phyloP scores from a whole-genome alignment of 2,888 invertebrate species.

The Allygus modestus region DNA sequence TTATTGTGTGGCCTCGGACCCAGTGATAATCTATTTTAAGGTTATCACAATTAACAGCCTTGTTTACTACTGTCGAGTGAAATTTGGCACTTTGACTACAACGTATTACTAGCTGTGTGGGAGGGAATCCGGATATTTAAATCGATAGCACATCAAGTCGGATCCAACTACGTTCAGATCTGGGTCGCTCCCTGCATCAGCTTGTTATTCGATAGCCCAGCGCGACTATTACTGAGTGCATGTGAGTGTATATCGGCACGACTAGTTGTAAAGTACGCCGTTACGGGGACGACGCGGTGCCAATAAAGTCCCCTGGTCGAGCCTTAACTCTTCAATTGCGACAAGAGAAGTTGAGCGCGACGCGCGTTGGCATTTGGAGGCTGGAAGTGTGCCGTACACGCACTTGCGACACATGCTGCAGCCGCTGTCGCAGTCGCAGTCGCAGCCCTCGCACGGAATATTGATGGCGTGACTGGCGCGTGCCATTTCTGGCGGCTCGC shows the following conservation, averaged over 20 bases:
- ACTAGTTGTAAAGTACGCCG: background rate
- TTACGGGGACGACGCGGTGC: no score
- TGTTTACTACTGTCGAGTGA: background rate
- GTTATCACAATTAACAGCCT: background rate
- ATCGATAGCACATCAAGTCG: no score
- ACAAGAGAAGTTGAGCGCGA: background rate
- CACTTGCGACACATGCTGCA: background rate
- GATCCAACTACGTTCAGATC: no score
- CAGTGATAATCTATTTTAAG: no score
- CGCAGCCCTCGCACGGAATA: no score
- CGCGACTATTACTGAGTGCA: background rate
- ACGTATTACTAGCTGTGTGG: no score
- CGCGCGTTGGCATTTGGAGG: background rate
- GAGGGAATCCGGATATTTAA: no score
- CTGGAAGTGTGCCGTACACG: background rate
- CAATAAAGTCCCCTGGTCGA: background rate
- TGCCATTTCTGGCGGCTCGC: constrained; percentile 37
- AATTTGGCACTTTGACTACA: no score
- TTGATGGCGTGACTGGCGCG: constrained; percentile 47
- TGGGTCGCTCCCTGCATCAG: no score
- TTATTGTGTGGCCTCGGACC: no score
- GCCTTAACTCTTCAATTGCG: no score
- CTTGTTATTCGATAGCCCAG: background rate
- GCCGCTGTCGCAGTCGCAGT: background rate
- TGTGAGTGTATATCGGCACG: no score